Conservation (phyloP, 1,140 invertebrate species). For the Sarcophaga bullata region DNA sequence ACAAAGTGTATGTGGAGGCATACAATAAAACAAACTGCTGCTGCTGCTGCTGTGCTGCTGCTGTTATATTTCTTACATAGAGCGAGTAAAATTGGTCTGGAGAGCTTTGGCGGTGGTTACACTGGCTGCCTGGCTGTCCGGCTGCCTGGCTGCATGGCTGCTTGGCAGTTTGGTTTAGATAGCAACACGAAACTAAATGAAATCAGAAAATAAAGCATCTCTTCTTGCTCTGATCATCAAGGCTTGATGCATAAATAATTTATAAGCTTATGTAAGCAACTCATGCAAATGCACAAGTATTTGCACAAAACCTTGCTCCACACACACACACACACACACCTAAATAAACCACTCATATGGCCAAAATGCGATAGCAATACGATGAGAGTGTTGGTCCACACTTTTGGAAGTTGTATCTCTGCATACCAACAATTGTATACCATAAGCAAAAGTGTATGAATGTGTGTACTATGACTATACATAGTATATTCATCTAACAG, state of each 20-base stretch:
- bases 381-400: too few relatives aligned
- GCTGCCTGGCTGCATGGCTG: background rate
- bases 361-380: too few relatives aligned
- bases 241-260: slow-evolving; percentile 40
- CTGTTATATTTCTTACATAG: too few relatives aligned
- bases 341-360: too few relatives aligned
- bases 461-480: too few relatives aligned
- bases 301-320: background rate
- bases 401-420: too few relatives aligned
- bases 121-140: background rate
- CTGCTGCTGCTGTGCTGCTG: too few relatives aligned
- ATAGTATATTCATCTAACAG: too few relatives aligned
- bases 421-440: too few relatives aligned
- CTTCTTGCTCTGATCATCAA: slow-evolving; percentile 26
- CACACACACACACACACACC: background rate
- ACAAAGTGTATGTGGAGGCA: background rate
- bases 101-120: background rate
- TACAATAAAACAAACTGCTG: background rate
- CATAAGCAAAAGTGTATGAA: too few relatives aligned
- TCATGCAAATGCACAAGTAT: slow-evolving; percentile 26
- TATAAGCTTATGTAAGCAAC: slow-evolving; percentile 24
- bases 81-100: too few relatives aligned
- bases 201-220: background rate
- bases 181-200: background rate
- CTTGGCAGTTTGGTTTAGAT: background rate